These are phyloP conservation scores for Stichodactyla mertensii DNA, from an alignment of 64 coral and sea anemone species.

Conservation along the genomic window DNA sequence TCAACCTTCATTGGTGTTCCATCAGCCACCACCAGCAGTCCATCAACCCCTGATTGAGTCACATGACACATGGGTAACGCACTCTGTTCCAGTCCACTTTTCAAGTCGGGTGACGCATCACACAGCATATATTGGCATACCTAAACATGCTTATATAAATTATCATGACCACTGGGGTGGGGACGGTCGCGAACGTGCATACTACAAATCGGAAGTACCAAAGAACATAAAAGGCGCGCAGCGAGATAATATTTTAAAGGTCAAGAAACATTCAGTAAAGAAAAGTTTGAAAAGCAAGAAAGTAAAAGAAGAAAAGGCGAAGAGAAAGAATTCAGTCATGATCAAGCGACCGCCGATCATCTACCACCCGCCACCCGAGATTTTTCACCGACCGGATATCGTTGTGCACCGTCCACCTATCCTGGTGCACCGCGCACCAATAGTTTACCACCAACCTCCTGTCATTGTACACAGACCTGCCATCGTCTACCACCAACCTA, in stretches of 20 bases:
- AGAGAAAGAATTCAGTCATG: constrained; percentile 77
- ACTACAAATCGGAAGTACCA: constrained; percentile 30
- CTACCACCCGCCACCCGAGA: constrained; percentile 89
- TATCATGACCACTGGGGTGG: constrained; percentile 29
- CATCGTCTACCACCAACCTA: constrained; percentile 84
- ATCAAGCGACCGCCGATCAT: constrained; percentile 84
- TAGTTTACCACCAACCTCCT: constrained; percentile 89
- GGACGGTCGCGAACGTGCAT: constrained; percentile 17
- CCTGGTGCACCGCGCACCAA: constrained; percentile 81
- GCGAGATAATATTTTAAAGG: neutral
- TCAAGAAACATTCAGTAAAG: constrained; percentile 31
- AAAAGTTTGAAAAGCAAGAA: constrained; percentile 50
- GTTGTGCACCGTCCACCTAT: constrained; percentile 87
- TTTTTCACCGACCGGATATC: constrained; percentile 94
- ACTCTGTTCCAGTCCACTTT: constrained; percentile 34
- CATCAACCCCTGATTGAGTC: constrained; percentile 72
- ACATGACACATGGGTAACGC: constrained; percentile 78
- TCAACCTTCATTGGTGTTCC: constrained; percentile 78
- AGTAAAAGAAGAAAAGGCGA: constrained; percentile 43
- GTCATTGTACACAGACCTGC: constrained; percentile 87
- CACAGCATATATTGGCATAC: constrained; percentile 62
- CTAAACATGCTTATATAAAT: constrained; percentile 48
- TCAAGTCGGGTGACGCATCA: constrained; percentile 63
- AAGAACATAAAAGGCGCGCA: neutral
- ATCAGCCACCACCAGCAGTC: constrained; percentile 81